These are phyloP conservation scores for Cyanistes caeruleus DNA, from an alignment of 2,113 vertebrate genomes.

Conservation along the genomic window DNA sequence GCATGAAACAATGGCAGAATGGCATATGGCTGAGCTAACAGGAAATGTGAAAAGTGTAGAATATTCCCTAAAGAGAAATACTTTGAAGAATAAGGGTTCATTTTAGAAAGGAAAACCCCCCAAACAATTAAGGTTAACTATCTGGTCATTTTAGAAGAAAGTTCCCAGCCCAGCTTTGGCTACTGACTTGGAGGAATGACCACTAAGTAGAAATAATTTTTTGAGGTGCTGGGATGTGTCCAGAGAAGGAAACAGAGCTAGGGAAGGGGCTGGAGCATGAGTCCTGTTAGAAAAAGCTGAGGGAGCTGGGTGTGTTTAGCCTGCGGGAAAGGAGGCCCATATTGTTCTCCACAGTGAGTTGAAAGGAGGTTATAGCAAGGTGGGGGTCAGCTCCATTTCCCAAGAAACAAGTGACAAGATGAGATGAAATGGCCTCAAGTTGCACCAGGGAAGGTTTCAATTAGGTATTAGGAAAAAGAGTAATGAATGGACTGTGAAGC, in stretches of 20 bases:
- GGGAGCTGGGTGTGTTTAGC: neutral
- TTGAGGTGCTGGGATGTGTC: neutral
- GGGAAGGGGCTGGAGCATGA: neutral
- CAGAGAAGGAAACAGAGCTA: neutral
- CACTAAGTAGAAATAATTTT: neutral
- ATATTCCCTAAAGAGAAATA: neutral
- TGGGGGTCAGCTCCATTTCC: neutral
- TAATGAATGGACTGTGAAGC: neutral
- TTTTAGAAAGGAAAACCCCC: neutral
- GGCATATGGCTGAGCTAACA: neutral
- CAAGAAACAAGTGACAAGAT: neutral
- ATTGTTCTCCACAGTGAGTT: neutral
- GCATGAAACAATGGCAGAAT: neutral
- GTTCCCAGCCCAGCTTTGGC: fast-evolving
- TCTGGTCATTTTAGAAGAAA: neutral
- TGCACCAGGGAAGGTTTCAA: neutral
- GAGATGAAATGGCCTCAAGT: neutral
- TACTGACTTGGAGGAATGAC: neutral
- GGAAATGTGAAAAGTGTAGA: neutral
- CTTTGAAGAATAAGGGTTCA: neutral
- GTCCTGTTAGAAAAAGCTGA: neutral
- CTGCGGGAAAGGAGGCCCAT: neutral
- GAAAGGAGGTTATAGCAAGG: no score
- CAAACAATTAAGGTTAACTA: neutral
- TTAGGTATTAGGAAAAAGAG: neutral